Evolutionary conservation across 2,113 vertebrate species (phyloP).

Genomic region (Heterotis niloticus): DNA sequence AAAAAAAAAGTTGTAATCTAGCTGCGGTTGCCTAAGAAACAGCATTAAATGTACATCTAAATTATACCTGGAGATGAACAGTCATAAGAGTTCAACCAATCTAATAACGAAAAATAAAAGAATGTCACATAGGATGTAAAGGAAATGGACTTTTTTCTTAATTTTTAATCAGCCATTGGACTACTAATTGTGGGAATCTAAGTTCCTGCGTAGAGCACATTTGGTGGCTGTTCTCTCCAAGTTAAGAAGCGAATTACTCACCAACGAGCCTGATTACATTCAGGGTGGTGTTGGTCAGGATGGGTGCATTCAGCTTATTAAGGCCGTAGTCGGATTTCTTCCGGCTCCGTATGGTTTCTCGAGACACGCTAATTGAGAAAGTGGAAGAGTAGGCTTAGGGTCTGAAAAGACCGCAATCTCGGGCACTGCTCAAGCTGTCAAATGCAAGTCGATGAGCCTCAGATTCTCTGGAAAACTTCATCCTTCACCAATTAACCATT

Average conservation of each 20-base stretch:
- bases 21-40: neutral
- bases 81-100: conserved; percentile 30
- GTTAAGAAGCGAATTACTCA: conserved; percentile 61
- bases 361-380: conserved; percentile 69
- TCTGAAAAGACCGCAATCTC: neutral
- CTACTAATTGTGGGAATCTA: conserved; percentile 47
- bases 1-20: neutral
- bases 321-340: conserved; percentile 93
- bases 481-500: neutral
- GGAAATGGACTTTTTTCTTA: neutral
- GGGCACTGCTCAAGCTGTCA: neutral
- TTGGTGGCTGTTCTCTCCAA: conserved; percentile 17
- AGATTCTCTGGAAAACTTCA: neutral
- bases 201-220: conserved; percentile 24
- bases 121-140: conserved; percentile 43
- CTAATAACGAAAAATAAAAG: conserved; percentile 43
- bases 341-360: conserved; percentile 84
- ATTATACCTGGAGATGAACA: conserved; percentile 34
- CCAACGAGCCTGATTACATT: conserved; percentile 96
- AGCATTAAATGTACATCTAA: conserved; percentile 31
- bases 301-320: conserved; percentile 86
- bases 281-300: conserved; percentile 95
- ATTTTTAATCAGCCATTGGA: conserved; percentile 31
- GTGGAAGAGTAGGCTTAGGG: conserved; percentile 11
- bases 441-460: neutral